A percentile compares a stretch with the other conserved stretches of the same genome.
phyloP scores from a whole-genome alignment of 2,113 vertebrate species.

The Pterocles orientalis region DNA sequence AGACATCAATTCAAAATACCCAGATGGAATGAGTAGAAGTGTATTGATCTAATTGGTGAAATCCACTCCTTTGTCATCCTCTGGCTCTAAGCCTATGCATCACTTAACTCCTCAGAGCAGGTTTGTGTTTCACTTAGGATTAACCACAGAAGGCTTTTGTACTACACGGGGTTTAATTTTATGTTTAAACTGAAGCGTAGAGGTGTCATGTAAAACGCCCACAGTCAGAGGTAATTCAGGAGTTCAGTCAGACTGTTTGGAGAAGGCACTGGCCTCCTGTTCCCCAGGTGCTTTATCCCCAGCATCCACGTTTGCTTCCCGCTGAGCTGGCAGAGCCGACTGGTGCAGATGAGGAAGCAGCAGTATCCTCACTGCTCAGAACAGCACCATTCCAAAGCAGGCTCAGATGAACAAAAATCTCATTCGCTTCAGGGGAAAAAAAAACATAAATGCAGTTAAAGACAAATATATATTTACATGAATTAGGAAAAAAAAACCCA shows the following conservation, averaged over 20 bases:
- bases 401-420: neutral
- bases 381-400: neutral
- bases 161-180: neutral
- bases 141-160: neutral
- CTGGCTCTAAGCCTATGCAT: neutral
- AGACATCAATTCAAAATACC: neutral
- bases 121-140: neutral
- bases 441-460: neutral
- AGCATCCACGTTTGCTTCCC: neutral
- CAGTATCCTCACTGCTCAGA: neutral
- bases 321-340: neutral
- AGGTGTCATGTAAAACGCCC: neutral
- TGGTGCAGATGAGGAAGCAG: neutral
- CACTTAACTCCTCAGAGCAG: neutral
- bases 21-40: neutral
- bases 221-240: neutral
- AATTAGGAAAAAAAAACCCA: neutral
- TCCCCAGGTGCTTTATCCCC: neutral
- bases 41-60: constrained; percentile 46
- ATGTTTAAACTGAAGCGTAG: neutral
- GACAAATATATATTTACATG: neutral
- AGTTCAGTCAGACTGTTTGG: neutral
- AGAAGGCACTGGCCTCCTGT: neutral
- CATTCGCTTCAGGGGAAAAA: neutral
- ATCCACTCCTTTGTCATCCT: constrained; percentile 11